A percentile compares a stretch with the other conserved stretches of the same genome.
These are phyloP conservation scores for Chionoecetes opilio DNA, from an alignment of 1,140 invertebrate species.

Conservation along the genomic window DNA sequence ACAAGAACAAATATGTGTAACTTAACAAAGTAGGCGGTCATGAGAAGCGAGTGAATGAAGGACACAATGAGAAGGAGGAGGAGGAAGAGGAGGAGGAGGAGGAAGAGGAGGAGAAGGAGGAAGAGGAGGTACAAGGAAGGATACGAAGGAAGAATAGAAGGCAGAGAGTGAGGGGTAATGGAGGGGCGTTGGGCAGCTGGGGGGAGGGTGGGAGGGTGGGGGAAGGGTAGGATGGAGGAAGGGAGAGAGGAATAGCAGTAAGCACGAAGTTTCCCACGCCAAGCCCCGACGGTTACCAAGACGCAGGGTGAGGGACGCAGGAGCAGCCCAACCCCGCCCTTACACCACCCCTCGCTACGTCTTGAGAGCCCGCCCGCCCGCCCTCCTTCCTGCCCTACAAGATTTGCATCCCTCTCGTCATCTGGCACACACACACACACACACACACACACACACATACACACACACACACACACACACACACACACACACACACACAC, in stretches of 20 bases:
- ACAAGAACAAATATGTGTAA: not conserved
- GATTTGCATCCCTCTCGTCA: conserved; percentile 24
- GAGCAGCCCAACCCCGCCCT: conserved; percentile 1
- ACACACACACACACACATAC: not conserved
- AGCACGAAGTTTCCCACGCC: not conserved
- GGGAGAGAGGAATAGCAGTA: not conserved
- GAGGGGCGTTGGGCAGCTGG: not conserved
- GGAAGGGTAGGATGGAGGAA: not conserved
- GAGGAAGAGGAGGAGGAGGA: not conserved
- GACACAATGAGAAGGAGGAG: not conserved
- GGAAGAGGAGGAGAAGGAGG: not conserved
- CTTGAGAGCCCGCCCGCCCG: not conserved
- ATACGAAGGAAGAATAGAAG: not conserved
- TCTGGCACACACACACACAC: not conserved
- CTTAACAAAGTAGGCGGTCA: not conserved
- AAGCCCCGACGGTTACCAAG: not conserved
- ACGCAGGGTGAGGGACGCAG: not conserved
- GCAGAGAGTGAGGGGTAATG: not conserved
- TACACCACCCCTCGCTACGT: not conserved
- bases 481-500: not conserved
- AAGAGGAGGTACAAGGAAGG: not conserved
- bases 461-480: not conserved
- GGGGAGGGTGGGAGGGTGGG: not conserved
- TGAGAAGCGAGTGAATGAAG: not conserved
- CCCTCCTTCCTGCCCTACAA: not conserved